These are phyloP conservation scores for Loriculus beryllinus DNA, from an alignment of 2,797 vertebrate species.

Conservation along the genomic window DNA sequence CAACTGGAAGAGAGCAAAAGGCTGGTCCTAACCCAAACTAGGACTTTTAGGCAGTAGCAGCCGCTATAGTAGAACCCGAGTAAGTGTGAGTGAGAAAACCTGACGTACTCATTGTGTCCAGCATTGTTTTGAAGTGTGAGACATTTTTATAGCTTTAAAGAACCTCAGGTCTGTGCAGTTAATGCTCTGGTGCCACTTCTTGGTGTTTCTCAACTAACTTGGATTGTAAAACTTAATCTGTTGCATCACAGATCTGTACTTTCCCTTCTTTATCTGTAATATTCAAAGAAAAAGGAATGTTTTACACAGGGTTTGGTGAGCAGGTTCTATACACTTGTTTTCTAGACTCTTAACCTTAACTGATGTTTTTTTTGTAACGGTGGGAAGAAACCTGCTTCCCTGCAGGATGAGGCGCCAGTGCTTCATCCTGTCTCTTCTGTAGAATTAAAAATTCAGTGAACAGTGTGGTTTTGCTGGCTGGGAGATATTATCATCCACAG, in stretches of 20 bases:
- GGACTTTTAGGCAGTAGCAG: background rate
- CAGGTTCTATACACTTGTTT: background rate
- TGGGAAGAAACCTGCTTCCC: background rate
- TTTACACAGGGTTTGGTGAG: background rate
- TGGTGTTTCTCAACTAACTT: background rate
- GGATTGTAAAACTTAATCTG: background rate
- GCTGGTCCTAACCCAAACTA: background rate
- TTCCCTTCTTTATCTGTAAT: background rate
- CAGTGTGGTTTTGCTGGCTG: background rate
- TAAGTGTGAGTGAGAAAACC: background rate
- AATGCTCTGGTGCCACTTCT: background rate
- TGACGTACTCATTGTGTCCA: accelerated
- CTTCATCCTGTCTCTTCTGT: background rate
- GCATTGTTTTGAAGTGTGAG: background rate
- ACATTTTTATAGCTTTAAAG: background rate
- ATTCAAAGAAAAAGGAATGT: background rate
- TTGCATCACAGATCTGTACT: background rate
- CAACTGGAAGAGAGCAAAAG: background rate
- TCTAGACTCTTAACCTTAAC: background rate
- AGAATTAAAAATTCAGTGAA: background rate
- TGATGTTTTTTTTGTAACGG: background rate
- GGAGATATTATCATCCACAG: background rate
- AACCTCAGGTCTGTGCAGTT: background rate
- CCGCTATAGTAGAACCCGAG: background rate
- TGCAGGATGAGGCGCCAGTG: accelerated